A percentile compares a stretch with the other conserved stretches of the same genome.
Conservation (phyloP, 64 coral and sea anemone species). For the Dendronephthya gigantea region DNA sequence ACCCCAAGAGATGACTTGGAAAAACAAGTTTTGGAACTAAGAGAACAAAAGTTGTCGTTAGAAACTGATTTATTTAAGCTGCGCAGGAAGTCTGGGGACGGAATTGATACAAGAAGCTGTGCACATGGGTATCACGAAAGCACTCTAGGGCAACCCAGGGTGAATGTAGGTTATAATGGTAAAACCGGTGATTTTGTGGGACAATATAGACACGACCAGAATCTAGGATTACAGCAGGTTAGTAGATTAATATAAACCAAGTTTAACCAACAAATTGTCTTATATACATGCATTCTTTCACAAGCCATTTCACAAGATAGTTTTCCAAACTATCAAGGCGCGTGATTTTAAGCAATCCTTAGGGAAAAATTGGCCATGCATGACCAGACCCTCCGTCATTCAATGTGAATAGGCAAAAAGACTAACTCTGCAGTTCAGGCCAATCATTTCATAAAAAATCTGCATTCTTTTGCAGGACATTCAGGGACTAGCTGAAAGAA, state of each 20-base stretch:
- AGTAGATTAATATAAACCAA: too few relatives aligned
- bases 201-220: neutral
- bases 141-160: neutral
- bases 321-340: too few relatives aligned
- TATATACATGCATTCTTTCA: too few relatives aligned
- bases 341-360: too few relatives aligned
- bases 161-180: neutral
- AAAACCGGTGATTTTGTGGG: neutral
- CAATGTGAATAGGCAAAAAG: too few relatives aligned
- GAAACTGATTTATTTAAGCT: constrained; percentile 3
- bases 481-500: neutral
- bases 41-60: neutral
- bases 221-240: neutral
- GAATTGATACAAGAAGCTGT: neutral
- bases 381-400: too few relatives aligned
- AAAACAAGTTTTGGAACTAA: neutral
- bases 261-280: too few relatives aligned
- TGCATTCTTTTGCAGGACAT: neutral
- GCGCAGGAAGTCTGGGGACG: neutral
- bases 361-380: too few relatives aligned
- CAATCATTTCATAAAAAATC: too few relatives aligned
- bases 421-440: too few relatives aligned
- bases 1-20: neutral
- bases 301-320: too few relatives aligned
- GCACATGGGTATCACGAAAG: neutral